Conservation (phyloP, 2,888 invertebrate genomes). For the Theodoxus fluviatilis region DNA sequence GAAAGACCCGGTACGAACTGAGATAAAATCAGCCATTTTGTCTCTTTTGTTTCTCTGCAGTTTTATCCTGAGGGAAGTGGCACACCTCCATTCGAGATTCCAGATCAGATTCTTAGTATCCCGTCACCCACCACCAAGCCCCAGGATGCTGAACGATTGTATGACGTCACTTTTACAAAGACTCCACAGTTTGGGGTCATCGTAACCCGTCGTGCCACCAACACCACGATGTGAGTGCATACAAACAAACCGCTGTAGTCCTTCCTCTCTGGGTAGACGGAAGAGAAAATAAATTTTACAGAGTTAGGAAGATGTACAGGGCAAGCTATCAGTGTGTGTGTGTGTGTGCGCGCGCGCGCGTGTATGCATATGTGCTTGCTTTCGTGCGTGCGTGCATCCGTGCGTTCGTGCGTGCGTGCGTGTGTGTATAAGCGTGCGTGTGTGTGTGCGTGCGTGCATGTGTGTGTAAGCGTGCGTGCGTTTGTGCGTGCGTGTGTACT, state of each 20-base stretch:
- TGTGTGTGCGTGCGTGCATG: too few species aligned
- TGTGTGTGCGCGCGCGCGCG: slow-evolving; percentile 9
- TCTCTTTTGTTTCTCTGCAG: too few species aligned
- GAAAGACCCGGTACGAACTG: too few species aligned
- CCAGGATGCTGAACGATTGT: slow-evolving; percentile 26
- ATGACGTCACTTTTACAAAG: slow-evolving; percentile 38
- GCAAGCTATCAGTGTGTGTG: not conserved
- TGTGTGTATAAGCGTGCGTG: too few species aligned
- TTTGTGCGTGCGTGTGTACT: too few species aligned
- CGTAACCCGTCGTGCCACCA: slow-evolving; percentile 39
- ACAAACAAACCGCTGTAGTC: not conserved
- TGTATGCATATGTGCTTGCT: not conserved
- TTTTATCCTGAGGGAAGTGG: not conserved
- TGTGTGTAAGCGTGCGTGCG: too few species aligned
- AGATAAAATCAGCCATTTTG: too few species aligned
- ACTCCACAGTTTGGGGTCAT: slow-evolving; percentile 44
- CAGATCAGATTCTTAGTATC: slow-evolving; percentile 29
- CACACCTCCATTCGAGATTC: slow-evolving; percentile 32
- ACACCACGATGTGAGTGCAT: slow-evolving; percentile 31
- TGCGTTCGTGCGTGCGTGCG: slow-evolving; percentile 6
- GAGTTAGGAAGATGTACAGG: not conserved
- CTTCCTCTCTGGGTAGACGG: not conserved
- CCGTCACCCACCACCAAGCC: slow-evolving; percentile 2
- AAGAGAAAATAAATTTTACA: not conserved
- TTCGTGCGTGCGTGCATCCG: slow-evolving; percentile 9